Percentiles rank a stretch among this genome's conserved stretches.
Evolutionary conservation across 2,113 vertebrate genomes (phyloP).

Genomic region (Mola mola): DNA sequence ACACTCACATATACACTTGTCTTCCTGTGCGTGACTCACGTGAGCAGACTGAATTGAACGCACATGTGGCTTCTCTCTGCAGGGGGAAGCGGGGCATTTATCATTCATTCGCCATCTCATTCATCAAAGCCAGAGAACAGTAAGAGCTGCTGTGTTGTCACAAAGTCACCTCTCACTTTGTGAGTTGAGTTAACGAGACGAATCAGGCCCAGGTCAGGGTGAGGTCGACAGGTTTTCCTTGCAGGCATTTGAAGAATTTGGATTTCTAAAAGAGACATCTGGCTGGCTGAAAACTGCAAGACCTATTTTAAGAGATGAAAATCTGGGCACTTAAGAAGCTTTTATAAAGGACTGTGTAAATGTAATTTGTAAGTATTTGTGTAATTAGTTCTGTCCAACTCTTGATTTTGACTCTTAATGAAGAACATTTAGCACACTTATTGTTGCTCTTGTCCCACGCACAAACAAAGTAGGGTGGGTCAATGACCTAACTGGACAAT

Average conservation of each 20-base stretch:
- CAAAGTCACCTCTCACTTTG: conserved; percentile 31
- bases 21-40: conserved; percentile 42
- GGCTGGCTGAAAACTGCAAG: neutral
- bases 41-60: conserved; percentile 47
- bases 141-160: conserved; percentile 24
- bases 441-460: no score
- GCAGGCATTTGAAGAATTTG: conserved; percentile 32
- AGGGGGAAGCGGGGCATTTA: conserved; percentile 17
- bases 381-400: no score
- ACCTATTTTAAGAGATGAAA: neutral
- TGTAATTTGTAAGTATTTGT: no score
- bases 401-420: no score
- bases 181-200: conserved; percentile 19
- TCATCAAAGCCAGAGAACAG: conserved; percentile 32
- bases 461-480: no score
- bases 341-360: neutral
- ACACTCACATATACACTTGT: conserved; percentile 5
- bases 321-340: neutral
- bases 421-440: no score
- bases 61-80: conserved; percentile 48
- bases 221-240: conserved; percentile 8
- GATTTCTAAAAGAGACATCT: conserved; percentile 15
- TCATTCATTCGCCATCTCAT: conserved; percentile 43
- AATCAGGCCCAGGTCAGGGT: conserved; percentile 4
- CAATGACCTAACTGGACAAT: no score